Conservation (phyloP, 2,797 vertebrate genomes). For the Decapterus maruadsi region DNA sequence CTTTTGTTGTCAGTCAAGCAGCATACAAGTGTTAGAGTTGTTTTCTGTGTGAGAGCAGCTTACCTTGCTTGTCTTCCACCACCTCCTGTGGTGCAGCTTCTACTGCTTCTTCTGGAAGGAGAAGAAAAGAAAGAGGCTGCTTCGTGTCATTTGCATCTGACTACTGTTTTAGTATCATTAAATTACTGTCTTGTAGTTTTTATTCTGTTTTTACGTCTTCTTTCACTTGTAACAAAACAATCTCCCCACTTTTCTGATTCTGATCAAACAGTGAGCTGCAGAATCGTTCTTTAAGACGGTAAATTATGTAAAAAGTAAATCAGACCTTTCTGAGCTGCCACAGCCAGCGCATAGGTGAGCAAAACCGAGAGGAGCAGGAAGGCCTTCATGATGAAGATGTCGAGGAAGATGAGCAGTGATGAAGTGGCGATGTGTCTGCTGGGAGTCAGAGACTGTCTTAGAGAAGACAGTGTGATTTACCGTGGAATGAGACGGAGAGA, state of each 20-base stretch:
- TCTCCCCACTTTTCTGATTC: no score
- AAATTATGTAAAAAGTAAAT: background rate
- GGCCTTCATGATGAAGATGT: conserved; percentile 17
- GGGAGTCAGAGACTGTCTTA: no score
- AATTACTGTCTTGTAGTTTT: background rate
- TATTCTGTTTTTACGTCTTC: no score
- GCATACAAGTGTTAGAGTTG: background rate
- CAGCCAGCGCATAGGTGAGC: background rate
- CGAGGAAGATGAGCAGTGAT: background rate
- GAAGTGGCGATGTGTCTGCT: background rate
- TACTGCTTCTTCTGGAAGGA: background rate
- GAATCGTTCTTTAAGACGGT: background rate
- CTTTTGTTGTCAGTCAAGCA: background rate
- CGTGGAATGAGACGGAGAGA: background rate
- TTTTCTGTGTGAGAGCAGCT: background rate
- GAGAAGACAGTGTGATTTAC: no score
- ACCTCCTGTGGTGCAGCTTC: conserved; percentile 1
- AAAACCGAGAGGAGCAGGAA: background rate
- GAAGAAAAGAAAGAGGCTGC: background rate
- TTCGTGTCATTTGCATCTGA: background rate
- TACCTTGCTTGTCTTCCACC: background rate
- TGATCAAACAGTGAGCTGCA: no score
- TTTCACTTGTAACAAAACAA: no score
- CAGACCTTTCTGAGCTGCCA: background rate
- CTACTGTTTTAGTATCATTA: background rate